Base-by-base conservation (phyloP, 92 coral and sea anemone species). In the Pocillopora meandrina region DNA sequence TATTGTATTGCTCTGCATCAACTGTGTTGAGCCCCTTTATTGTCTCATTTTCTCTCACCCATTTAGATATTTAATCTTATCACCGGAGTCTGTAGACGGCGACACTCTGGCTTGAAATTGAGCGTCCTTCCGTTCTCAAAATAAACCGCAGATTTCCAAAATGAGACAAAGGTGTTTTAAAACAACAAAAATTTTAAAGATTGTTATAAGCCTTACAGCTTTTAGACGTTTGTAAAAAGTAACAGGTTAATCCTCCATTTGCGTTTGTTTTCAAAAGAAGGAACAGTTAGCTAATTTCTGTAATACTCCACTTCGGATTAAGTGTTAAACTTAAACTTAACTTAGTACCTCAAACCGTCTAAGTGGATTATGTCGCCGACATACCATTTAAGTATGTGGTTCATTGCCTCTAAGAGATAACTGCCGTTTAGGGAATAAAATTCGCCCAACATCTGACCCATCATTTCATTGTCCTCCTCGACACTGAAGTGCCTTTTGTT, bases 21-120 rank as follows among this genome's bases (percentile, higher is more conserved):
- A n/a, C 72, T 61, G 15, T 67, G 31, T 26, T 26, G 31, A 26
- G 31, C 31, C 31, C 72, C 35, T 19, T 35, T 68, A 4, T 16
- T 12, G 72, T 66, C 57, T 69, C 72, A 17, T 75, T 72, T 49
- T 63, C 82, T 61, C 49, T 64, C 55, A 56, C 34, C 61, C 42
- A 19, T 63, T 31, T 21, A 80, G 84, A 68, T 35, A 34, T 56
- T 68, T 58, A 18, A 70, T 69, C 76, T 69, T 81, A 81, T 69
- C 84, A 56, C 66, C 18, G 16, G 85, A 18, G 52, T 23, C 12
- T 57, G 18, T 42, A 42, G 52, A 34, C 59, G 76, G 76, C 17
- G 85, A 56, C 67, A 66, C 75, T 67, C 18, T 80, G 75, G 75
- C 75, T 80, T 69, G 72, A 47, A 16, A 19, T 68, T 42, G 52